These are phyloP conservation scores for Ammodytes dubius DNA, from an alignment of 2,113 vertebrate genomes.

Conservation along the genomic window DNA sequence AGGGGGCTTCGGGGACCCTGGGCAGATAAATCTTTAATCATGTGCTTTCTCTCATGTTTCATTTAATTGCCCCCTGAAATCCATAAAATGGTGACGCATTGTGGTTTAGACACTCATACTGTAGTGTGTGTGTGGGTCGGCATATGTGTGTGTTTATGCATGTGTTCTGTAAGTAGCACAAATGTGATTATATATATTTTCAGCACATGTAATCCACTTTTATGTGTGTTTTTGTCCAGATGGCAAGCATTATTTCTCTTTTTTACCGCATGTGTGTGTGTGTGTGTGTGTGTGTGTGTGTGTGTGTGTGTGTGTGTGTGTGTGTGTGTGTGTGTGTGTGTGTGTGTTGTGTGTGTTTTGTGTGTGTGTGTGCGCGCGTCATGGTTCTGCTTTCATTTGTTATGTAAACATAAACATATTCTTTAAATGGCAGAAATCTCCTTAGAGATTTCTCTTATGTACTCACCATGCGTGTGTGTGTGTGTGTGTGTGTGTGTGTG, in stretches of 20 bases:
- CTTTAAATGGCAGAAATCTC: background rate
- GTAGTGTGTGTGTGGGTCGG: background rate
- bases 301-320: background rate
- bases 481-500: background rate
- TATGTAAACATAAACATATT: conserved; percentile 6
- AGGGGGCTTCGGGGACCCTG: conserved; percentile 45
- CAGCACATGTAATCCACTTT: conserved; percentile 15
- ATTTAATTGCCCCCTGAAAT: conserved; percentile 74
- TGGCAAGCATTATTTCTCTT: background rate
- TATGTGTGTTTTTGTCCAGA: background rate
- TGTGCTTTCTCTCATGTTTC: conserved; percentile 75
- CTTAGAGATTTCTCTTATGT: background rate
- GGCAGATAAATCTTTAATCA: conserved; percentile 80
- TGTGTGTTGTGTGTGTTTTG: background rate
- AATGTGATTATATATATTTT: conserved; percentile 22
- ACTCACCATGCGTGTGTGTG: background rate
- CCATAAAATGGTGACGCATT: conserved; percentile 53
- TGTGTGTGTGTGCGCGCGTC: background rate
- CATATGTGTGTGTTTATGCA: conserved; percentile 1
- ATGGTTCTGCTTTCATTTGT: background rate
- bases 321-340: background rate
- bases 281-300: background rate
- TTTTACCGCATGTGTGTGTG: background rate
- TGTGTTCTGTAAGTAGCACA: background rate
- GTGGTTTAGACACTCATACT: conserved; percentile 23